A percentile compares a stretch with the other conserved stretches of the same genome.
phyloP scores from a whole-genome alignment of 2,888 invertebrate species.

The Pandemis cinnamomeana region DNA sequence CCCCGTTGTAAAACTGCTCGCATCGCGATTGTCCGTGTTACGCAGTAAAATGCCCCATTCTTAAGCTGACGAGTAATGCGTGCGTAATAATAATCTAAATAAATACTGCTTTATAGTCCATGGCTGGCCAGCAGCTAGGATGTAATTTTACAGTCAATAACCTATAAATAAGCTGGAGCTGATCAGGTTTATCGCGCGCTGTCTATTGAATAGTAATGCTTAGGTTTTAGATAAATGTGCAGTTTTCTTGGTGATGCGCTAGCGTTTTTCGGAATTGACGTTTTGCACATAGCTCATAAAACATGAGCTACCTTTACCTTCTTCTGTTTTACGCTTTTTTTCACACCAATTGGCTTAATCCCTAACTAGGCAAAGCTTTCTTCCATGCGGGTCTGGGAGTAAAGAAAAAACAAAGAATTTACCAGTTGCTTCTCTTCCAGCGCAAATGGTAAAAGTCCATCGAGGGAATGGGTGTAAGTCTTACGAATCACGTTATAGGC shows the following conservation, averaged over 20 bases:
- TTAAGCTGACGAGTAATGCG: slow-evolving; percentile 70
- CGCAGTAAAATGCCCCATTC: slow-evolving; percentile 79
- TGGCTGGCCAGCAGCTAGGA: slow-evolving; percentile 41
- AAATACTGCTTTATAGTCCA: slow-evolving; percentile 59
- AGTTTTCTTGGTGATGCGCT: neutral
- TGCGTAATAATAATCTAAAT: slow-evolving; percentile 67
- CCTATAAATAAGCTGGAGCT: slow-evolving; percentile 25
- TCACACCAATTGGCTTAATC: too few relatives aligned
- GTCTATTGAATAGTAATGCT: slow-evolving; percentile 4
- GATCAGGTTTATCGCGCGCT: slow-evolving; percentile 19
- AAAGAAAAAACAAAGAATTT: too few relatives aligned
- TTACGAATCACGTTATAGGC: too few relatives aligned
- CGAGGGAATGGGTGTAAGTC: too few relatives aligned
- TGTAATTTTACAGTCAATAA: slow-evolving; percentile 26
- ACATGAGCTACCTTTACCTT: too few relatives aligned
- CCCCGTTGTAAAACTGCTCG: slow-evolving; percentile 77
- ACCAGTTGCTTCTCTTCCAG: too few relatives aligned
- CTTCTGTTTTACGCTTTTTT: too few relatives aligned
- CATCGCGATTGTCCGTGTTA: slow-evolving; percentile 81
- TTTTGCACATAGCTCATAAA: too few relatives aligned
- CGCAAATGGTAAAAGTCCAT: too few relatives aligned
- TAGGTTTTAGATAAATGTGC: neutral
- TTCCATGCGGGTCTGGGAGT: too few relatives aligned
- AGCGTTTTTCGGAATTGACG: neutral
- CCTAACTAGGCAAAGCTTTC: too few relatives aligned